Conservation (phyloP, 2,888 invertebrate species). For the Bembecia ichneumoniformis region DNA sequence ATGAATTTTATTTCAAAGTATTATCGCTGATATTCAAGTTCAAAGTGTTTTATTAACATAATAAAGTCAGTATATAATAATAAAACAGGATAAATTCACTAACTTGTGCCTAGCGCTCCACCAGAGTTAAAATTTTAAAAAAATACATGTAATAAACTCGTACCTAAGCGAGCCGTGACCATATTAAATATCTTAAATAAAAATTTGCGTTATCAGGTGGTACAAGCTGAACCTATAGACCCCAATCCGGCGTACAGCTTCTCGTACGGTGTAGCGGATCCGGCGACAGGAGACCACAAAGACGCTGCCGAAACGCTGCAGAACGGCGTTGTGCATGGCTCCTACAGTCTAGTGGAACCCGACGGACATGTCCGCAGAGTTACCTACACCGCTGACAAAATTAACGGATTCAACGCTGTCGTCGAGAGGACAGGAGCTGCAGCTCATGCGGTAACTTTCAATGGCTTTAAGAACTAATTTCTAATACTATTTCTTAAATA, state of each 20-base stretch:
- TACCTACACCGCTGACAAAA: slow-evolving; percentile 67
- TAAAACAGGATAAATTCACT: no score
- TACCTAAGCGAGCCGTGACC: no score
- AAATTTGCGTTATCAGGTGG: slow-evolving; percentile 29
- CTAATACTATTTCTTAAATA: no score
- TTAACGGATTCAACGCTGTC: slow-evolving; percentile 68
- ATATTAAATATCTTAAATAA: no score
- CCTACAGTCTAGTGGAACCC: slow-evolving; percentile 67
- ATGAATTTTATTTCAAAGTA: no score
- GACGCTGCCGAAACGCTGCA: slow-evolving; percentile 62
- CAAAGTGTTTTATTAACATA: no score
- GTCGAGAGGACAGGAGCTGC: slow-evolving; percentile 60
- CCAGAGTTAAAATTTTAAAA: no score
- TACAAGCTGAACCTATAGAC: slow-evolving; percentile 61
- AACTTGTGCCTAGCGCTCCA: no score
- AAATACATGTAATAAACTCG: no score
- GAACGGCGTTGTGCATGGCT: slow-evolving; percentile 68
- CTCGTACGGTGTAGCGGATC: slow-evolving; percentile 66
- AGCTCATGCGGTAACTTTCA: slow-evolving; percentile 23
- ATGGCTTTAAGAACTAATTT: no score
- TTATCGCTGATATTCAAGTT: no score
- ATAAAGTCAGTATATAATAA: no score
- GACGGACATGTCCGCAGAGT: slow-evolving; percentile 65
- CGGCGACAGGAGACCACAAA: slow-evolving; percentile 66
- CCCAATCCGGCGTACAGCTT: slow-evolving; percentile 69